Evolutionary conservation across 2,113 vertebrate species (phyloP).

Genomic region (Mustelus asterias): DNA sequence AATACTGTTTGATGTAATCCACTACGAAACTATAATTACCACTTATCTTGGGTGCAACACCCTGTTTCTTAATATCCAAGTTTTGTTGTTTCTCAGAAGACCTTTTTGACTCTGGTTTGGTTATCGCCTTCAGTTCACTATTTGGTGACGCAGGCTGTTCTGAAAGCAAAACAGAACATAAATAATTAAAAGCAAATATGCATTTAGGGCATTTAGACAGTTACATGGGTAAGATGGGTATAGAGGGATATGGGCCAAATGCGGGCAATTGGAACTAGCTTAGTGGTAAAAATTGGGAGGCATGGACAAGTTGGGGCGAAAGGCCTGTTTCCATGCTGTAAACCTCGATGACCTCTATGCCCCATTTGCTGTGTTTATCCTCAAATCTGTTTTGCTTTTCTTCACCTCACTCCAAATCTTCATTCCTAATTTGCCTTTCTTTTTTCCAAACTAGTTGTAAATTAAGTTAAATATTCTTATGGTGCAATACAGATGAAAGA

Average conservation of each 20-base stretch:
- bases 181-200: neutral
- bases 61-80: neutral
- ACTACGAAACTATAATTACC: neutral
- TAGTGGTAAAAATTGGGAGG: too few species aligned
- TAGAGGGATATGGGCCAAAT: too few species aligned
- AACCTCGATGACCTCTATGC: too few species aligned
- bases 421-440: neutral
- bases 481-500: neutral
- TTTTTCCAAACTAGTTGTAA: neutral
- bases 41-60: neutral
- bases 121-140: neutral
- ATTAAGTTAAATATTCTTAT: neutral
- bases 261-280: too few species aligned
- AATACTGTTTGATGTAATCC: neutral
- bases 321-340: too few species aligned
- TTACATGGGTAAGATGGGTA: too few species aligned
- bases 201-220: too few species aligned
- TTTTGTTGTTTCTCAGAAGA: conserved; percentile 11
- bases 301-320: too few species aligned
- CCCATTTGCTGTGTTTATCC: neutral
- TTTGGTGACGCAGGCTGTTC: neutral
- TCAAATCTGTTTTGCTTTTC: neutral
- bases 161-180: neutral
- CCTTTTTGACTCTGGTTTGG: neutral
- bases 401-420: neutral